Conservation (phyloP, 2,888 invertebrate genomes). For the Megaustenia siamemsis region DNA sequence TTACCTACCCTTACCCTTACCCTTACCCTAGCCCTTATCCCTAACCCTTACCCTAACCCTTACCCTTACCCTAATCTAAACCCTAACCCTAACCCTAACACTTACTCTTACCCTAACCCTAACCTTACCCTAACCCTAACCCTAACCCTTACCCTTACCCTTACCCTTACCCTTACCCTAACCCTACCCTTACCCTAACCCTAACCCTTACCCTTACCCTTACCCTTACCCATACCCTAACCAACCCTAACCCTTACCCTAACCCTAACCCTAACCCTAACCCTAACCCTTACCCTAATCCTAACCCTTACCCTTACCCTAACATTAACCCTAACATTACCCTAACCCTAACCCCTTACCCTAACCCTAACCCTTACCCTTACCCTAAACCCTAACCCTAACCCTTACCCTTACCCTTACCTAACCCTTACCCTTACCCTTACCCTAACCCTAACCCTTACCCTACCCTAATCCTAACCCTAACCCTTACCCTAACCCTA, state of each 20-base stretch:
- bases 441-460: slow-evolving; percentile 53
- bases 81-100: slow-evolving; percentile 53
- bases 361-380: slow-evolving; percentile 52
- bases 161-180: slow-evolving; percentile 59
- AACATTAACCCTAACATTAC: slow-evolving; percentile 55
- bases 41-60: slow-evolving; percentile 58
- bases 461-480: slow-evolving; percentile 49
- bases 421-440: slow-evolving; percentile 52
- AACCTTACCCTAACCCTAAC: slow-evolving; percentile 54
- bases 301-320: slow-evolving; percentile 57
- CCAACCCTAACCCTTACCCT: slow-evolving; percentile 57
- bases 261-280: slow-evolving; percentile 60
- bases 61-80: slow-evolving; percentile 61
- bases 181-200: slow-evolving; percentile 55
- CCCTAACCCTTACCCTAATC: slow-evolving; percentile 60
- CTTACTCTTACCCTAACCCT: slow-evolving; percentile 49
- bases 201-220: slow-evolving; percentile 54
- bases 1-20: background rate
- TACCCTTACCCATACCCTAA: slow-evolving; percentile 58
- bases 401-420: slow-evolving; percentile 53
- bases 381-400: slow-evolving; percentile 56
- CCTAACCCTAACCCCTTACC: slow-evolving; percentile 54
- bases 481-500: slow-evolving; percentile 47
- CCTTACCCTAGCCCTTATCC: background rate
- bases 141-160: slow-evolving; percentile 62